Base-by-base conservation (phyloP, 2,797 vertebrate genomes). In the Phoebastria nigripes region DNA sequence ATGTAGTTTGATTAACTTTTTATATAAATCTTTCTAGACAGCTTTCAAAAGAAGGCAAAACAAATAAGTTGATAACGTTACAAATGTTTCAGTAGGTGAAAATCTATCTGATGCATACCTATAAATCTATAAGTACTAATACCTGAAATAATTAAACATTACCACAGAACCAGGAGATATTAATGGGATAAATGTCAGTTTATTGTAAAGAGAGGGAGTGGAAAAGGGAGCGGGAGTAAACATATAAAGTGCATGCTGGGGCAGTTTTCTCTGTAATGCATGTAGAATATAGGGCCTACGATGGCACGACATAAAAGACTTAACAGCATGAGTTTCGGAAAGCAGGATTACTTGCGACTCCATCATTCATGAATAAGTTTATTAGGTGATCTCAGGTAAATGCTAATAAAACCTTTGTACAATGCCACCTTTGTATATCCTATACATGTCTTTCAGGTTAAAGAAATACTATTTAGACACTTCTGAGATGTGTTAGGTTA, bases 1-100 rank as follows among this genome's bases (percentile, higher is more conserved):
- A 84, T 93, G 70, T 49, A 94, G 81, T 84, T 79, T 93, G 63
- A 96, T 97, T 93, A 93, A 96, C 94, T 96, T 97, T 86, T 92
- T 87, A 92, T 49, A 39, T 18, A 94, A 93, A 93, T 94, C 54
- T 89, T 95, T 78, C 73, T 22, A 87, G 85, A 93, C 91, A 94
- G 51, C 41, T 91, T 94, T 94, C 73, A 72, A 82, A 94, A 89
- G 39, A 72, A 61, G 47, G 28, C 47, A 39, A 94, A 94, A 61
- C 31, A 93, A 84, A 5, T 67, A 87, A 63, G 44, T 58, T 85
- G 66, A 39, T 55, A 63, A 56, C 39, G 52, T 41, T 87, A 61
- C 70, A 81, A 54, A 63, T 74, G 44, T 90, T 90, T 89, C 37
- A 82, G 69, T 46, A 82, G 31, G 26, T 67, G 41, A 83, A 94